Evolutionary conservation across 2,797 vertebrate species (phyloP).

Genomic region (Dipus sagitta): DNA sequence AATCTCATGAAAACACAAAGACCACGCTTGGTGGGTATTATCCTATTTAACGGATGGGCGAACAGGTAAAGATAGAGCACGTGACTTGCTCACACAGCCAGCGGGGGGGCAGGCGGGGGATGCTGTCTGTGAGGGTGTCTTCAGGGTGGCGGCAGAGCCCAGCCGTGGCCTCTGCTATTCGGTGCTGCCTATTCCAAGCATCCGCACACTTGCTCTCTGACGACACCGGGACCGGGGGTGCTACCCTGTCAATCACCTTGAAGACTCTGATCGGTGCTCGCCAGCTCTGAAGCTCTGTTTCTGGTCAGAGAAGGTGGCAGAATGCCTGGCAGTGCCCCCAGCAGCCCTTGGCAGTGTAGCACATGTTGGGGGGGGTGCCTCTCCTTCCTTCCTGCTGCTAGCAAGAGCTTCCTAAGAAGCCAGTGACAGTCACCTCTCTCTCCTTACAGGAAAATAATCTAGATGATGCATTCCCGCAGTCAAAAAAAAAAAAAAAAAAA

Average conservation of each 20-base stretch:
- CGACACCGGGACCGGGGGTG: neutral
- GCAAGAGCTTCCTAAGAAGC: neutral
- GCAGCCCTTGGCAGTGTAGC: neutral
- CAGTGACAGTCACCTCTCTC: neutral
- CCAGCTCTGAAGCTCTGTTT: neutral
- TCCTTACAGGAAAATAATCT: neutral
- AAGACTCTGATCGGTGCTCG: neutral
- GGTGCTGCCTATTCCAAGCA: rapidly evolving
- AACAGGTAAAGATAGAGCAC: neutral
- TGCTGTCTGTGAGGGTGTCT: neutral
- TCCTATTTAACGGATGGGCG: conserved; percentile 16
- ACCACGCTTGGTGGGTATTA: neutral
- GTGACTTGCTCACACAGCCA: neutral
- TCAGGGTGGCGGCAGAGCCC: neutral
- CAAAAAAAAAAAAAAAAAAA: neutral
- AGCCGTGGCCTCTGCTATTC: neutral
- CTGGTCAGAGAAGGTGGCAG: neutral
- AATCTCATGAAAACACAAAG: neutral
- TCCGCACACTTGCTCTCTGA: neutral
- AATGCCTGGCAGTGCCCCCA: neutral
- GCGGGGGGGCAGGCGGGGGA: neutral
- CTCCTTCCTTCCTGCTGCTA: neutral
- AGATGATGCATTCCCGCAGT: neutral
- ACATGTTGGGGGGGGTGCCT: neutral
- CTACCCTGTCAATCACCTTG: too few relatives aligned